Conservation (phyloP, 2,888 invertebrate species). For the Polyommatus iphigenia region DNA sequence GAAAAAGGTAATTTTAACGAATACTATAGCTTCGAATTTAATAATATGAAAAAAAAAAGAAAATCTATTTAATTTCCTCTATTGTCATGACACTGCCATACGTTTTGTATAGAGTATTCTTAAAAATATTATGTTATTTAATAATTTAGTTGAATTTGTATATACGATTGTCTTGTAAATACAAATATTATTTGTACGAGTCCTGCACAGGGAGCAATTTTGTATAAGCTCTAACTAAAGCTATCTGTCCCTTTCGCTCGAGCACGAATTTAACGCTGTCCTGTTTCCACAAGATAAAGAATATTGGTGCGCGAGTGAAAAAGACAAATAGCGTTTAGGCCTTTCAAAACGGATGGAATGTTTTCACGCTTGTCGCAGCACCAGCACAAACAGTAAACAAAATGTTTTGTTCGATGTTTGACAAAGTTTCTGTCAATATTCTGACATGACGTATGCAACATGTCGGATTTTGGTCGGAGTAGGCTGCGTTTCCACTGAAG, state of each 20-base stretch:
- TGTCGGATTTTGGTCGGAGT: no score
- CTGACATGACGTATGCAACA: no score
- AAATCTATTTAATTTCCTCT: not conserved
- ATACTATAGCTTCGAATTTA: not conserved
- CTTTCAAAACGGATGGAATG: no score
- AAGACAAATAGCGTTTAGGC: no score
- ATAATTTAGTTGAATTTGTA: not conserved
- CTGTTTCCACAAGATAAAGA: no score
- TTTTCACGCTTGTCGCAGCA: no score
- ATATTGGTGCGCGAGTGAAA: no score
- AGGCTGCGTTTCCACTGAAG: no score
- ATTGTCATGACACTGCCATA: conserved; percentile 19
- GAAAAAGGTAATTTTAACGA: not conserved
- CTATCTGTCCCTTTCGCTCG: not conserved
- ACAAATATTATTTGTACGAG: not conserved
- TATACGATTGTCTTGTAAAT: not conserved
- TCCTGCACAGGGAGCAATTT: not conserved
- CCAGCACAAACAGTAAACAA: no score
- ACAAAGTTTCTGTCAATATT: no score
- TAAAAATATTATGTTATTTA: not conserved
- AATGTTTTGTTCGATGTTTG: no score
- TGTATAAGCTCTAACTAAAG: not conserved
- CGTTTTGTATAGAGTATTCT: not conserved
- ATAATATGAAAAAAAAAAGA: not conserved
- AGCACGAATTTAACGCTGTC: no score